Base-by-base conservation (phyloP, 1,140 invertebrate genomes). In the Bombus consobrinus region DNA sequence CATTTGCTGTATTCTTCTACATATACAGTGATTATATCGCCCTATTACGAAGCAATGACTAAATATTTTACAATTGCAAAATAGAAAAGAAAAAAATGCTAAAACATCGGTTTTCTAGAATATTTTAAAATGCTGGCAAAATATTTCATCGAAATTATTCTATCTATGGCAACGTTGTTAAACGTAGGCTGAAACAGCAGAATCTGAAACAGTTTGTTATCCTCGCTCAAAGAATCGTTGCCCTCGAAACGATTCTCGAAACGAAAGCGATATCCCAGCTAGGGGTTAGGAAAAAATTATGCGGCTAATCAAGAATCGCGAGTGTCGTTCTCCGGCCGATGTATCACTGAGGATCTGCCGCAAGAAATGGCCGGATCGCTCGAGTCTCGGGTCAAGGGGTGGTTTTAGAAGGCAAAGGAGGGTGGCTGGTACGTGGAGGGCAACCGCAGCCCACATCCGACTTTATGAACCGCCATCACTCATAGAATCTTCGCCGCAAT, bases 401-500 rank as follows among this genome's bases (percentile, higher is more conserved):
- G 88, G 66, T 88, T 86, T 74, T 62, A 47, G 85, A 39, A 43
- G 75, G 68, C 77, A 75, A 73, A 74, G 73, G 37, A 71, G 59
- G 84, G 28, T 25, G 34, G 39, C 10, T 5, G 32, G 68, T 66
- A 28, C 39, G 28, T 37, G 74, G 47, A 73, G n/a, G 62, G 73
- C 32, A 37, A 34, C 68, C 62, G 53, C 57, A 37, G 72, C 77
- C 79, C 85, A 89, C 57, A 86, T 84, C 68, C 80, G 83, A 92
- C 89, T 88, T 91, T 89, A 89, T 86, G 83, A 85, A 88, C 71
- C 81, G 34, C 91, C 92, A 93, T 93, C 91, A 74, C 87, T 93
- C 92, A 93, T 93, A 92, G 90, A 92, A 90, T 92, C 88, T 90
- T 92, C 83, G 76, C 87, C 78, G 82, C 83, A 81, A 91, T 92